Base-by-base conservation (phyloP, 2,113 vertebrate species). In the Ctenodactylus gundi region DNA sequence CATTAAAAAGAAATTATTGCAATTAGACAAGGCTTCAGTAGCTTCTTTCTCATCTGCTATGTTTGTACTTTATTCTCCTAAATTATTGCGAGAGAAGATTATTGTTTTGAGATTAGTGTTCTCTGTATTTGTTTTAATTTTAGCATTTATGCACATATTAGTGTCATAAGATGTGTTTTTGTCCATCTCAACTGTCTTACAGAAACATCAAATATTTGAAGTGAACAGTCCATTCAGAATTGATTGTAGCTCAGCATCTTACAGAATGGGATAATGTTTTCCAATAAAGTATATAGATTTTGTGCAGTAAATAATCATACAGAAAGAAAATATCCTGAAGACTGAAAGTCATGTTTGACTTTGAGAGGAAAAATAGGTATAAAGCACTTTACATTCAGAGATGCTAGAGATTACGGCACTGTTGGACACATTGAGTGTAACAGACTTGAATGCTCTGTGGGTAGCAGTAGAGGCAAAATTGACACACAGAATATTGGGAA, bases 151-250 rank as follows among this genome's bases (percentile, higher is more conserved):
- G 6, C 65, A 34, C 72, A 70, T 70, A 20, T 58, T 92, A 92
- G 13, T 85, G 34, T 90, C 20, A 68, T 84, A 88, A 86, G 88
- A 75, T 68, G 68, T 92, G 6, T 81, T 94, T 36, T 27, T 90
- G 4, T 73, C 60, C 20, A 81, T 95, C 60, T 83, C 41, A 68
- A 0, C 29, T 83, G 11, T 76, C n/a, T 81, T 80, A 20, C 17
- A 44, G 58, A 23, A 67, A 21, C 49, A 70, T 67, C 51, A 72
- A 75, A 46, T 68, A 11, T 82, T 82, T 95, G 29, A 70, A 49
- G 17, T 51, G 90, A n/a, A 64, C 64, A 73, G 62, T 44, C 1
- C 4, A 57, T 62, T 49, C 7, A 1, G 70, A 83, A 70, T 60
- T 75, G 36, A 53, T 68, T 72, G 70, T 70, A 76, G 9, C 11